Base-by-base conservation (phyloP, 1,140 invertebrate species). In the Heterodera carotae region DNA sequence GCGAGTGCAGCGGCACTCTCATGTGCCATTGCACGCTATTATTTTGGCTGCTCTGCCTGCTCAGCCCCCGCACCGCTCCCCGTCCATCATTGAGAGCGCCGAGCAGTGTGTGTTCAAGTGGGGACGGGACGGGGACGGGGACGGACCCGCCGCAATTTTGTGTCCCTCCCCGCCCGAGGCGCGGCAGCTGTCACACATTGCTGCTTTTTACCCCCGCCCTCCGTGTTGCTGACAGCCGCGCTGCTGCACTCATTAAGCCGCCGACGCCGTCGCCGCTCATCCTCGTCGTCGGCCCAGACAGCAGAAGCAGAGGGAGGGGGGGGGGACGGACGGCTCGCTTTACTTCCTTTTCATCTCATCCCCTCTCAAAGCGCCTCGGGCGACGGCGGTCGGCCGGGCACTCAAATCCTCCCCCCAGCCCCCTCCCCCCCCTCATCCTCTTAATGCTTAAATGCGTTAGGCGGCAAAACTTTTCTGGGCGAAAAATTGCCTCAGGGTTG, bases 201-300 rank as follows among this genome's bases (percentile, higher is more conserved):
- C 48, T 56, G 12, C 48, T 22, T 18, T 18, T 56, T 56, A 5
- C 18, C 22, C 48, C 48, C 12, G n/a, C 39, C 39, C 39, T 43
- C 39, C 39, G 39, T 12, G n/a, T 43, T 43, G 39, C 6, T 56
- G 48, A 56, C 48, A 56, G 48, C 48, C 48, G 48, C 48, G 15
- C 15, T 56, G 48, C 48, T 56, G 48, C 48, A 56, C 48, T 56
- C 48, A 56, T 56, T 56, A 56, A 56, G 48, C 48, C 39, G 39
- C 12, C 36, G 4, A 6, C 39, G 39, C 39, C 39, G 39, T 12
- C 39, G 39, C 39, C 39, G 39, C 39, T 12, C 39, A 43, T 43
- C 39, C 39, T 43, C 39, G 39, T 12, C 39, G 39, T 15, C 48
- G 18, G 5, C 48, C 48, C 22, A 1, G 15, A 18, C 48, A 56